Percentiles rank a stretch among this genome's conserved stretches.
Conservation (phyloP, 2,888 invertebrate species). For the Bellardia pandia region DNA sequence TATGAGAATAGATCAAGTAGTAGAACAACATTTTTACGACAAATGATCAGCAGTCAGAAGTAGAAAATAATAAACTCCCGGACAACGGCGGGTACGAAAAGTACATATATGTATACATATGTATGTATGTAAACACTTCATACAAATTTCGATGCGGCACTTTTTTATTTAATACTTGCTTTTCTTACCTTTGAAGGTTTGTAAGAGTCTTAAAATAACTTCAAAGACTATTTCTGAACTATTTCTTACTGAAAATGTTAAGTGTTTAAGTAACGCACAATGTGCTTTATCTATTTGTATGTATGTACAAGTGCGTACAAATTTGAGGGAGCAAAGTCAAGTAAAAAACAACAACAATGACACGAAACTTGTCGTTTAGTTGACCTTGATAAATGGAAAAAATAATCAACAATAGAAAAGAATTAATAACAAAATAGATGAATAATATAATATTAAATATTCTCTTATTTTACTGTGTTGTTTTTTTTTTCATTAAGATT, state of each 20-base stretch:
- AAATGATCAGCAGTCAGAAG: too few relatives aligned
- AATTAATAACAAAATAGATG: conserved; percentile 48
- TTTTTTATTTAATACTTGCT: too few relatives aligned
- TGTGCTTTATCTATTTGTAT: conserved; percentile 32
- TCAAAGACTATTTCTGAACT: too few relatives aligned
- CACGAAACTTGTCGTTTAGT: conserved; percentile 36
- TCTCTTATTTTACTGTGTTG: background rate
- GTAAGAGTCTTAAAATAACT: too few relatives aligned
- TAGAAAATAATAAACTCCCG: too few relatives aligned
- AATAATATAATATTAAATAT: conserved; percentile 16
- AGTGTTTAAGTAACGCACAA: conserved; percentile 42
- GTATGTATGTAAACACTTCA: too few relatives aligned
- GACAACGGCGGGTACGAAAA: too few relatives aligned
- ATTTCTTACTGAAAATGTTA: background rate
- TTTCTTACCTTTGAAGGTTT: too few relatives aligned
- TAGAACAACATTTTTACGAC: too few relatives aligned
- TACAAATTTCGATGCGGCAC: too few relatives aligned
- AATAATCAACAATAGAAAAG: conserved; percentile 45
- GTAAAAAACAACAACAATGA: conserved; percentile 52
- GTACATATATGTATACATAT: too few relatives aligned
- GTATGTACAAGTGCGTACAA: conserved; percentile 52
- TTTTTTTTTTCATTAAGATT: background rate
- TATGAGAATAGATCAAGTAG: too few relatives aligned
- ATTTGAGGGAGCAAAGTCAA: conserved; percentile 51
- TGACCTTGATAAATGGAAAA: conserved; percentile 58